These are phyloP conservation scores for Macrostomum lignano DNA, from an alignment of 1,140 invertebrate species.

Conservation along the genomic window DNA sequence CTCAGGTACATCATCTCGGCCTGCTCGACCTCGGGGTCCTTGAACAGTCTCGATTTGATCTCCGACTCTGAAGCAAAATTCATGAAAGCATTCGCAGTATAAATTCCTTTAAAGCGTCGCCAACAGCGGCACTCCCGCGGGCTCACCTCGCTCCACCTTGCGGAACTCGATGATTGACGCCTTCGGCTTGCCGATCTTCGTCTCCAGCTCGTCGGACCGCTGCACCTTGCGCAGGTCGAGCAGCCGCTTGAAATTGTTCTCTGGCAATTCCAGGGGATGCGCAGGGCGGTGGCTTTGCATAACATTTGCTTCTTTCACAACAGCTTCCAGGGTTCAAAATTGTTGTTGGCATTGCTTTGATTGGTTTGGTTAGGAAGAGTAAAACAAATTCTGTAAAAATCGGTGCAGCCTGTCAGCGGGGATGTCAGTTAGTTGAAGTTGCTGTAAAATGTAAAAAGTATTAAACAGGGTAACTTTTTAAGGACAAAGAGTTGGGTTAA, in stretches of 20 bases:
- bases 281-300: no score
- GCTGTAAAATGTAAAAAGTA: no score
- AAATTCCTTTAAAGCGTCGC: background rate
- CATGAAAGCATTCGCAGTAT: background rate
- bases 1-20: no score
- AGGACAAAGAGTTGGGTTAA: no score
- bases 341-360: background rate
- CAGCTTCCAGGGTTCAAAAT: no score
- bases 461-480: no score
- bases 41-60: conserved; percentile 4
- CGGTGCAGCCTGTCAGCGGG: no score
- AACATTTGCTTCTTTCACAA: no score
- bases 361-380: no score
- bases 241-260: background rate
- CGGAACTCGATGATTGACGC: conserved; percentile 3
- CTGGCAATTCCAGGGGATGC: no score
- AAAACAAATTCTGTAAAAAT: no score
- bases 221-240: background rate
- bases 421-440: no score
- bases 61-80: conserved; percentile 3
- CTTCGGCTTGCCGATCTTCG: conserved; percentile 1
- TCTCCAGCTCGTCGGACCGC: conserved; percentile 1
- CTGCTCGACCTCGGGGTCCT: conserved; percentile 1
- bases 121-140: conserved; percentile 1
- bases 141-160: conserved; percentile 4